Base-by-base conservation (phyloP, 2,888 invertebrate species). In the Xiphydria camelus region DNA sequence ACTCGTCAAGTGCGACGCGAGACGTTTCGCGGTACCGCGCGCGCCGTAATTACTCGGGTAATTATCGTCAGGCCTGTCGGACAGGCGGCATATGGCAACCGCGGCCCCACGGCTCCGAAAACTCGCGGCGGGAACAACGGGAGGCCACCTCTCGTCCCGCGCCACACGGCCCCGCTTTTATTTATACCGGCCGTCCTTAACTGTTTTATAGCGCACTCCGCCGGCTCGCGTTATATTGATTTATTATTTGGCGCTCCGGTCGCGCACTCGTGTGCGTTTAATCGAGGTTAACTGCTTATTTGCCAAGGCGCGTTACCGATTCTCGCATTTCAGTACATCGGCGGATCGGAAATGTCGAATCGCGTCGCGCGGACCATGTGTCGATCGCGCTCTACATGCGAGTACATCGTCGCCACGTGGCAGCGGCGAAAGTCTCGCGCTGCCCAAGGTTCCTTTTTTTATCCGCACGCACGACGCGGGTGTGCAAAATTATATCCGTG, bases 241-340 rank as follows among this genome's bases (percentile, higher is more conserved):
- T 65, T 64, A 65, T 65, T 62, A 62, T 65, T 66, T 66, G 64
- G 58, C 52, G 51, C 17, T 29, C 29, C 7, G 5, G 14, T 53
- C 10, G 46, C 43, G 25, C 47, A 32, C 29, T 52, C 59, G 35
- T 29, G 22, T 55, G 47, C 47, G 58, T 51, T 63, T 66, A 66
- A 67, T 67, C 65, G 66, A 60, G 67, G 67, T 67, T 64, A 67
- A 67, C 62, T 64, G 63, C 66, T 64, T 64, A 61, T 65, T 66
- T 56, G 57, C 54, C 47, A 59, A 51, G 53, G 47, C 48, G 51
- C 51, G 61, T 61, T 54, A 53, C 49, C 48, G 48, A 53, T 57
- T 55, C 59, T 39, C 18, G 26, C 29, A 14, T 44, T 23, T 18
- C n/a, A n/a, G n/a, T n/a, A n/a, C n/a, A n/a, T n/a, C n/a, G n/a